Evolutionary conservation across 2,113 vertebrate species (phyloP).

Genomic region (Athene noctua): DNA sequence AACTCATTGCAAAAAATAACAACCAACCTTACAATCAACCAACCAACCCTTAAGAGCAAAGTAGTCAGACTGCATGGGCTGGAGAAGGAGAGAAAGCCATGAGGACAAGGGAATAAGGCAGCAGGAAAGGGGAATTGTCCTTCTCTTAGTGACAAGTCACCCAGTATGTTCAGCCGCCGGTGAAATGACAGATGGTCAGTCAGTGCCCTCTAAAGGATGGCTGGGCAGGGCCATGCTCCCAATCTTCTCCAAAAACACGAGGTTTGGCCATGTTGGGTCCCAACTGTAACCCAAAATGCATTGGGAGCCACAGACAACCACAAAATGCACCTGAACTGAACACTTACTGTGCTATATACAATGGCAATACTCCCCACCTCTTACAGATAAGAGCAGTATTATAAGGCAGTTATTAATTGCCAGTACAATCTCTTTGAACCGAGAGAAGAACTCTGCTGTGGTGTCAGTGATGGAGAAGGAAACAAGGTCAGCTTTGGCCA

Average conservation of each 20-base stretch:
- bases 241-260: background rate
- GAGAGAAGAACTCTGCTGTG: background rate
- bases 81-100: background rate
- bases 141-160: background rate
- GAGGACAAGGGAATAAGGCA: background rate
- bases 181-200: background rate
- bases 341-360: background rate
- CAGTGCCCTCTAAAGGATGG: constrained; percentile 48
- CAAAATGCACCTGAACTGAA: background rate
- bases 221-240: rapidly evolving
- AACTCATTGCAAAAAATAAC: background rate
- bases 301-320: background rate
- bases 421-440: background rate
- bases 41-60: background rate
- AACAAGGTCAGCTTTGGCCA: background rate
- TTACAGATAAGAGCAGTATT: background rate
- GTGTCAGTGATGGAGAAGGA: background rate
- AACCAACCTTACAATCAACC: background rate
- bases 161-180: rapidly evolving
- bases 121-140: background rate
- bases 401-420: background rate
- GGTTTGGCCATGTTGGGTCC: background rate
- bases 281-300: background rate
- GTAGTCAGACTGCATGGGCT: background rate
- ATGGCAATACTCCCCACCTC: background rate